These are phyloP conservation scores for Dipus sagitta DNA, from an alignment of 2,797 vertebrate species.

Conservation along the genomic window DNA sequence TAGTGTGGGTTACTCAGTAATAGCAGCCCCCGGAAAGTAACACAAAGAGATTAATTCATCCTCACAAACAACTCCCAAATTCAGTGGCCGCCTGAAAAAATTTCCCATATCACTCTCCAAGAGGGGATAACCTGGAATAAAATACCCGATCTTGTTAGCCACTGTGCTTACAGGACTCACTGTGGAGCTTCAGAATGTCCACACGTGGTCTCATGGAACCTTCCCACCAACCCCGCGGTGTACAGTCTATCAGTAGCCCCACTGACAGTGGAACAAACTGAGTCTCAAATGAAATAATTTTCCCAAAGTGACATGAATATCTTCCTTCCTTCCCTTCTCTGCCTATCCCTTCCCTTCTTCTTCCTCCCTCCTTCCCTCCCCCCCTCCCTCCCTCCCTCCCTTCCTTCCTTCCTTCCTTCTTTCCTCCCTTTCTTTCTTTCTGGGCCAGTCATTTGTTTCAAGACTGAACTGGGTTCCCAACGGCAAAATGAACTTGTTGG, in stretches of 20 bases:
- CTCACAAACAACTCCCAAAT: neutral
- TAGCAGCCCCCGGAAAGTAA: neutral
- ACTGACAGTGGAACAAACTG: neutral
- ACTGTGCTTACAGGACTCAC: neutral
- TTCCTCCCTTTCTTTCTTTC: neutral
- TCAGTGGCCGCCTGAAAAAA: neutral
- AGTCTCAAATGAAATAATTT: neutral
- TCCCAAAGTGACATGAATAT: neutral
- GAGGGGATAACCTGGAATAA: no score
- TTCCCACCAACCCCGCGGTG: neutral
- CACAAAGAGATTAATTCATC: neutral
- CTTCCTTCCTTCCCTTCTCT: no score
- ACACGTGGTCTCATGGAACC: neutral
- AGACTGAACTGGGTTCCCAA: neutral
- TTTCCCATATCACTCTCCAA: neutral
- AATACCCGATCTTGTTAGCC: no score
- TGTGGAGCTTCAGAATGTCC: neutral
- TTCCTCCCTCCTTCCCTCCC: no score
- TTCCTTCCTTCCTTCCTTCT: no score
- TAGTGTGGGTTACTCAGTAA: neutral
- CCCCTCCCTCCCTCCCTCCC: no score
- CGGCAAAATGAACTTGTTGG: neutral
- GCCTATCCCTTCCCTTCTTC: no score
- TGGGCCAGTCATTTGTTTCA: neutral
- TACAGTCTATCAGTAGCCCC: accelerated